Evolutionary conservation across 2,113 vertebrate genomes (phyloP), one percentile per base, ranked within the genome.

Genomic region (Myotis brandtii): DNA sequence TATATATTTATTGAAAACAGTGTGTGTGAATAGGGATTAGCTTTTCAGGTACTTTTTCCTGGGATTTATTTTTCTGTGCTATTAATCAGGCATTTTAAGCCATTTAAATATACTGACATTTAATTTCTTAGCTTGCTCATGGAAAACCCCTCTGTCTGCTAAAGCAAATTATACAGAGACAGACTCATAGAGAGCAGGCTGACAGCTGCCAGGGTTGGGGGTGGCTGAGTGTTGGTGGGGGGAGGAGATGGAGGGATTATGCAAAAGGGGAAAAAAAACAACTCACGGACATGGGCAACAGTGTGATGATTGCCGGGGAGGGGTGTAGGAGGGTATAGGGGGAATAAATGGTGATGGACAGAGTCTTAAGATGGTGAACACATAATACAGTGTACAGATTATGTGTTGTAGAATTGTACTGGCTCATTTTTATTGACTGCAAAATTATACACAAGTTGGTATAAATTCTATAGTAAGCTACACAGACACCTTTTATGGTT

Each of bases 31-130:
- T 72, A 94, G 66, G 79, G 83, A 96, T 96, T 94, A 95, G n/a
- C 69, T 89, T 94, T 86, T 18, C 27, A 86, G 79, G 30, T 20
- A 86, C 91, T 97, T 96, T 97, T 54, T 95, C 91, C 86, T 70
- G 56, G 69, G 34, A 93, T 95, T 94, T 94, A 89, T 95, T 96
- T 95, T 95, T 25, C 76, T 94, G 23, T 67, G 25, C 30, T 85
- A 91, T 85, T 94, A 91, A 96, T 96, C 93, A 91, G 67, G n/a
- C 2, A 62, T 66, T 91, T 96, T 56, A 86, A 70, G 10, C 37
- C 20, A 89, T 95, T 95, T 91, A 86, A 91, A 96, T 83, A 88
- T 80, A 89, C 70, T 89, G 79, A 76, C 89, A 86, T 93, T 94
- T 93, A 89, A 86, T 96, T 96, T 79, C 67, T 96, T 86, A 86